A percentile compares a stretch with the other conserved stretches of the same genome.
phyloP scores from a whole-genome alignment of 1,140 invertebrate species.

The Calliopsis andreniformis region DNA sequence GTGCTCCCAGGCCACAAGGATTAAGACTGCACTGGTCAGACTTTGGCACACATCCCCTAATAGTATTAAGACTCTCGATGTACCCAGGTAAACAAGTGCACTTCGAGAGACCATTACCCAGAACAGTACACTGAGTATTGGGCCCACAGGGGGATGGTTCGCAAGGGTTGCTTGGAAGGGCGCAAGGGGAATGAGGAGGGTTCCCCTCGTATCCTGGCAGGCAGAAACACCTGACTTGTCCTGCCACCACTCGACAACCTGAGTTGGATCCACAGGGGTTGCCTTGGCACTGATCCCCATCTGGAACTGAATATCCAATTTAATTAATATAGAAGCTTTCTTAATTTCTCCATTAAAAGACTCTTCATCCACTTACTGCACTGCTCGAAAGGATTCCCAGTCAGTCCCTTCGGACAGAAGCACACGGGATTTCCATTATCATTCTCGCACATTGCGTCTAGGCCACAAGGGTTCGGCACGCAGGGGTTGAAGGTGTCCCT shows the following conservation, averaged over 20 bases:
- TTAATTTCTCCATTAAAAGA: neutral
- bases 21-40: constrained; percentile 91
- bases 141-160: constrained; percentile 93
- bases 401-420: constrained; percentile 93
- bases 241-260: constrained; percentile 87
- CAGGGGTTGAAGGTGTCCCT: constrained; percentile 86
- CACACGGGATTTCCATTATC: constrained; percentile 94
- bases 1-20: constrained; percentile 89
- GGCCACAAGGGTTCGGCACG: constrained; percentile 91
- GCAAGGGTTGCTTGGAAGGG: constrained; percentile 88
- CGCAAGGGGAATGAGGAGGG: constrained; percentile 87
- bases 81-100: constrained; percentile 92
- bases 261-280: constrained; percentile 93
- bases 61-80: constrained; percentile 92
- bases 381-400: constrained; percentile 94
- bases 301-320: constrained; percentile 85
- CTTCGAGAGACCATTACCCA: constrained; percentile 92
- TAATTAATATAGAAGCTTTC: constrained; percentile 3
- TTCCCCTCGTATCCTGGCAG: constrained; percentile 93
- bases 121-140: constrained; percentile 91
- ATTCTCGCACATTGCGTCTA: constrained; percentile 91
- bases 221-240: constrained; percentile 90
- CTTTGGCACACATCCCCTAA: constrained; percentile 90
- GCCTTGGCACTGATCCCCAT: constrained; percentile 91
- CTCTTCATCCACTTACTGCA: constrained; percentile 88